These are phyloP conservation scores for Coracias cyanogaster DNA, from an alignment of 2,797 vertebrate species.

Conservation along the genomic window DNA sequence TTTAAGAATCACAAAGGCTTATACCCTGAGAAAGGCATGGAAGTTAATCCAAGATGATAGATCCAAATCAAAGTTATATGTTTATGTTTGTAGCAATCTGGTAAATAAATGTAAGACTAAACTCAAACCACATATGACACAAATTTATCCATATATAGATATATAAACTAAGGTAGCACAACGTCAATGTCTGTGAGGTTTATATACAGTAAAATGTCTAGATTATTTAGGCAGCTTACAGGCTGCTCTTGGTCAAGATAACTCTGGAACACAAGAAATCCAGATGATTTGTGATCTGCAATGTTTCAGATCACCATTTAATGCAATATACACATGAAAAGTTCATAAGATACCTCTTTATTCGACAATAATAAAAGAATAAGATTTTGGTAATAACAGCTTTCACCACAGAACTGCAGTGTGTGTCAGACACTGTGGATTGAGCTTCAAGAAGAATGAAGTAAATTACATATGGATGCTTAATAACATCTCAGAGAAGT, in stretches of 20 bases:
- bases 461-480: constrained; percentile 28
- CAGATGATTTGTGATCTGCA: neutral
- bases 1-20: neutral
- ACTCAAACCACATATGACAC: neutral
- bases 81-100: neutral
- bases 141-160: neutral
- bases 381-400: neutral
- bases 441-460: neutral
- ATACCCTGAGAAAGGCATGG: neutral
- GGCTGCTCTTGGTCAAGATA: neutral
- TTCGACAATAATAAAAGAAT: neutral
- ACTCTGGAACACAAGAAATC: neutral
- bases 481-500: constrained; percentile 32
- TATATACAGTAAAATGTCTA: neutral
- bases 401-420: neutral
- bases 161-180: neutral
- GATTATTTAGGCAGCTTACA: neutral
- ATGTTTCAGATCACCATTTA: neutral
- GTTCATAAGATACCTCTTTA: neutral
- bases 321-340: neutral
- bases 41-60: neutral
- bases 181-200: neutral
- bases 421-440: neutral
- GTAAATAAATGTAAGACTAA: neutral
- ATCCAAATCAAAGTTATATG: neutral